Evolutionary conservation across 2,888 invertebrate species (phyloP).

Genomic region (Eledona agricola): DNA sequence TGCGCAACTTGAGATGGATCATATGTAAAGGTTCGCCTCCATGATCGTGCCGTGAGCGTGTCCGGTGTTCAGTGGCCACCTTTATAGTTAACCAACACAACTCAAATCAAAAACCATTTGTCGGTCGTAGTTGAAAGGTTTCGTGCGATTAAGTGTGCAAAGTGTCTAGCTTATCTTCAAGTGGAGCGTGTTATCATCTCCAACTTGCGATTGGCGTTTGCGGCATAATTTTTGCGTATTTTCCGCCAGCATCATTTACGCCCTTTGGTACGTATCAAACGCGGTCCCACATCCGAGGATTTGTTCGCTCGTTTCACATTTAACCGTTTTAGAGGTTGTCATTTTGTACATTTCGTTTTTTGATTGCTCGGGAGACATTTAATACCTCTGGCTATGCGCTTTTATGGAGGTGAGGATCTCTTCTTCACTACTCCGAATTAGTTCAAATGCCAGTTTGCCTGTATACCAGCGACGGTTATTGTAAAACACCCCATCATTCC

Average conservation of each 20-base stretch:
- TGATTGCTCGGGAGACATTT: conserved; percentile 13
- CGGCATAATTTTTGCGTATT: conserved; percentile 3
- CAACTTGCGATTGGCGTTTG: not conserved
- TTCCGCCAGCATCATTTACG: conserved; percentile 7
- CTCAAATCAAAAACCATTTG: conserved; percentile 10
- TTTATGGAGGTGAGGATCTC: conserved; percentile 13
- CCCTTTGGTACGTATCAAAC: conserved; percentile 6
- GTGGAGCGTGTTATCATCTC: conserved; percentile 3
- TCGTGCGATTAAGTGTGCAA: not conserved
- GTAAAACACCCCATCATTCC: too few relatives aligned
- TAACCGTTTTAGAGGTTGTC: conserved; percentile 1
- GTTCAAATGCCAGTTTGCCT: too few relatives aligned
- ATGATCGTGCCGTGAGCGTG: conserved; percentile 6
- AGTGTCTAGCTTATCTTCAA: not conserved
- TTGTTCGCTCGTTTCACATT: not conserved
- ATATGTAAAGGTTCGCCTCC: conserved; percentile 12
- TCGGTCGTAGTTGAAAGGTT: conserved; percentile 1
- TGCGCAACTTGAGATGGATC: not conserved
- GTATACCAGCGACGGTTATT: too few relatives aligned
- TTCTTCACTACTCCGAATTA: not conserved
- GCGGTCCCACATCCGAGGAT: too few relatives aligned
- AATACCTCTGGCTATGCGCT: conserved; percentile 11
- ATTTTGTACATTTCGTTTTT: conserved; percentile 1
- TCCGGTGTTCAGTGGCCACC: conserved; percentile 3
- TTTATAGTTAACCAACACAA: conserved; percentile 18